Percentiles rank a stretch among this genome's conserved stretches.
These are phyloP conservation scores for Stomorhina lunata DNA, from an alignment of 2,888 invertebrate genomes.

Conservation along the genomic window DNA sequence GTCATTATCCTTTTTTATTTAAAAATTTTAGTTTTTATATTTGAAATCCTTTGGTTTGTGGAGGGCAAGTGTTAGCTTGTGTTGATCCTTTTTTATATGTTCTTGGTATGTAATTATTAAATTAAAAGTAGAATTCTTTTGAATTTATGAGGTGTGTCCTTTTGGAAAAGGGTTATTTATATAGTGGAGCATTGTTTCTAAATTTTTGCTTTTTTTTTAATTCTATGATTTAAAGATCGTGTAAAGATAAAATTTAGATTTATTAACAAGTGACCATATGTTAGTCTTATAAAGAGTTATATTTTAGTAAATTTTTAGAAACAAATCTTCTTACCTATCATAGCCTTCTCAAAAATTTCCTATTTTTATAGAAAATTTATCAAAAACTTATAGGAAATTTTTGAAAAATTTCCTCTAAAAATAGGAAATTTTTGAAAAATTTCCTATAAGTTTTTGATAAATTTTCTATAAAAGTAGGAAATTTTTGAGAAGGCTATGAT, in stretches of 20 bases:
- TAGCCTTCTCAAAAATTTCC: too few species aligned
- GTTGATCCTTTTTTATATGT: constrained; percentile 12
- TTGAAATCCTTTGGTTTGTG: background rate
- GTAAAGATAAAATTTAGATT: constrained; percentile 42
- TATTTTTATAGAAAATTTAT: too few species aligned
- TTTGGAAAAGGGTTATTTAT: constrained; percentile 42
- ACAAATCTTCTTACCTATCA: too few species aligned
- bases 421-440: too few species aligned
- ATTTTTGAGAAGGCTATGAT: too few species aligned
- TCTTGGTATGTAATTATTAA: constrained; percentile 18
- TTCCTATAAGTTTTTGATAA: too few species aligned
- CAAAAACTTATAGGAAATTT: too few species aligned
- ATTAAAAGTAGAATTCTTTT: constrained; percentile 19
- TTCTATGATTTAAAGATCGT: constrained; percentile 24
- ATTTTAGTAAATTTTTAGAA: too few species aligned
- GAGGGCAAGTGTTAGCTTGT: constrained; percentile 26
- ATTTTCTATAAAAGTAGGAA: too few species aligned
- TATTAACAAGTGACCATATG: constrained; percentile 52
- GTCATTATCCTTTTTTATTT: constrained; percentile 56
- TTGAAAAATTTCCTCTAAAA: too few species aligned
- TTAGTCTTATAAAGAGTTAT: background rate
- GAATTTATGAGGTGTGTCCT: constrained; percentile 47
- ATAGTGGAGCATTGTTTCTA: background rate
- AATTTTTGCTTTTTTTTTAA: background rate
- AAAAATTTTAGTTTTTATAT: background rate